Evolutionary conservation across 2,113 vertebrate species (phyloP).

Genomic region (Erinaceus europaeus): DNA sequence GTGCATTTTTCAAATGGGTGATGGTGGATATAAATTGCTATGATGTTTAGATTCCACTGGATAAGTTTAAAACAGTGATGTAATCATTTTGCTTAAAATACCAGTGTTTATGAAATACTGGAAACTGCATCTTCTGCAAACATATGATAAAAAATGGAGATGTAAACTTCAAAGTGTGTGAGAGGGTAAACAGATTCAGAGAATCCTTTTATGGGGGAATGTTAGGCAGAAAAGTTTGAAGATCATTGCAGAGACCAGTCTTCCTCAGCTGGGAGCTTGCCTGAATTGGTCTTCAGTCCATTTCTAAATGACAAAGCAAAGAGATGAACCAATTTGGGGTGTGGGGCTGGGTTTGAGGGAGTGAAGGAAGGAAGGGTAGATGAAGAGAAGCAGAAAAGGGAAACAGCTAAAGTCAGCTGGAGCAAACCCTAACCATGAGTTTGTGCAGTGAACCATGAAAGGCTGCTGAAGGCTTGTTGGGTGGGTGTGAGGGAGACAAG

Average conservation of each 20-base stretch:
- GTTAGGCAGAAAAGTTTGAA: not conserved
- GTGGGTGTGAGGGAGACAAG: not conserved
- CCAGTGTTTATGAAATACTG: constrained; percentile 27
- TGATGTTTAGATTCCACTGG: constrained; percentile 38
- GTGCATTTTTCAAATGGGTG: not conserved
- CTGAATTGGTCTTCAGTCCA: not conserved
- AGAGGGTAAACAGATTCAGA: not conserved
- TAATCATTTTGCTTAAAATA: constrained; percentile 51
- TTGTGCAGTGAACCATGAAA: not conserved
- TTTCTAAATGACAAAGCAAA: not conserved
- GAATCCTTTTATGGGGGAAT: not conserved
- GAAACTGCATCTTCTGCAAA: constrained; percentile 10
- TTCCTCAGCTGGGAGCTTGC: not conserved
- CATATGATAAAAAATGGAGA: not conserved
- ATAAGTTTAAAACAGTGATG: constrained; percentile 55
- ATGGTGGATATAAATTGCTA: not conserved
- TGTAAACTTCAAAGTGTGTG: constrained; percentile 27
- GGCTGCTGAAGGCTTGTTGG: no score
- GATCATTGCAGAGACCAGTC: not conserved
- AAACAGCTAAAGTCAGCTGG: not conserved
- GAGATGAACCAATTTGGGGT: not conserved
- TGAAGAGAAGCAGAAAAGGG: not conserved
- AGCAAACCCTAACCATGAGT: not conserved
- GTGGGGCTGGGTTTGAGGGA: not conserved
- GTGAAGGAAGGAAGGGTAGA: not conserved